Percentiles rank a stretch among this genome's conserved stretches.
Evolutionary conservation across 1,140 invertebrate genomes (phyloP).

Genomic region (Pollicipes pollicipes): DNA sequence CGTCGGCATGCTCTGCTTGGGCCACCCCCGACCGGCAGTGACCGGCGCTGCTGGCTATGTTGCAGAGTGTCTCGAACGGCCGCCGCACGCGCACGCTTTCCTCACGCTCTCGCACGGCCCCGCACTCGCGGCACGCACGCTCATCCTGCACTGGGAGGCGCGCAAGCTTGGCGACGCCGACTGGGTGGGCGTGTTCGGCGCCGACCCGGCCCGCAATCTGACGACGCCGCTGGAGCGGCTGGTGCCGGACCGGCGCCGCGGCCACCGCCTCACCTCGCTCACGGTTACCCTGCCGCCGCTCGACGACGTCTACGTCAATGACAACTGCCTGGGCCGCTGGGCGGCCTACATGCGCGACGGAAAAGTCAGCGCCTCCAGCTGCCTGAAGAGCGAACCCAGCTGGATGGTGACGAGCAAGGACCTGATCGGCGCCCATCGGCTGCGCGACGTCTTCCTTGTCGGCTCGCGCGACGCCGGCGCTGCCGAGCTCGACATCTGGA

Average conservation of each 20-base stretch:
- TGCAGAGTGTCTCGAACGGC: neutral
- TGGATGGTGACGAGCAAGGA: conserved; percentile 38
- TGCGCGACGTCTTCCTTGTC: conserved; percentile 38
- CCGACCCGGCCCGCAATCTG: conserved; percentile 12
- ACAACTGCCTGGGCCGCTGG: conserved; percentile 25
- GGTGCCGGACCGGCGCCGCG: conserved; percentile 7
- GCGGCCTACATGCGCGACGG: conserved; percentile 21
- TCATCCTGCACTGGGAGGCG: conserved; percentile 14
- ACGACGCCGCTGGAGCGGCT: conserved; percentile 7
- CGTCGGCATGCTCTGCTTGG: too few relatives aligned
- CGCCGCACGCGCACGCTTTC: neutral
- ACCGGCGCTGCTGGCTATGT: neutral
- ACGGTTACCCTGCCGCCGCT: conserved; percentile 16
- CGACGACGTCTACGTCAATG: conserved; percentile 2
- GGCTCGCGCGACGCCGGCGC: conserved; percentile 44
- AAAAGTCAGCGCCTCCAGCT: conserved; percentile 21
- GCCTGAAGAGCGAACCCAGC: conserved; percentile 33
- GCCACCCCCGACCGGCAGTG: neutral
- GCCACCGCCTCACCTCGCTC: conserved; percentile 13
- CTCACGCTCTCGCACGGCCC: neutral
- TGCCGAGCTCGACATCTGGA: conserved; percentile 27
- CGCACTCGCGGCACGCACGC: conserved; percentile 1
- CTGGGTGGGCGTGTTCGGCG: conserved; percentile 16
- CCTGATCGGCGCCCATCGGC: conserved; percentile 24
- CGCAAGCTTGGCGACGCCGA: conserved; percentile 14